Evolutionary conservation across 2,113 vertebrate genomes (phyloP).

Genomic region (Melanerpes formicivorus): DNA sequence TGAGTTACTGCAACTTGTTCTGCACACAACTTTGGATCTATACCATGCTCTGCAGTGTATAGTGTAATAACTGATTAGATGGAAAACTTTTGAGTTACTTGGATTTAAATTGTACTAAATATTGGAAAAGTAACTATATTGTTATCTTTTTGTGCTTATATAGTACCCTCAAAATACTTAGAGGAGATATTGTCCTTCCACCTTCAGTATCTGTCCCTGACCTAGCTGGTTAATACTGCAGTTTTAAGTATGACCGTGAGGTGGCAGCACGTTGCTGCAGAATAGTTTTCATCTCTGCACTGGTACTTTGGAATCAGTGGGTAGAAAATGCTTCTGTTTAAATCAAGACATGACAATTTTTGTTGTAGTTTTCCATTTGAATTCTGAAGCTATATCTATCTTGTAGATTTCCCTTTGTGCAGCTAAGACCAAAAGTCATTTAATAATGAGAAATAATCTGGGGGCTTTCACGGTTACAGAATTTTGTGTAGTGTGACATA

Average conservation of each 20-base stretch:
- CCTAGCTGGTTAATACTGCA: not conserved
- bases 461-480: not conserved
- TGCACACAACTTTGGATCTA: not conserved
- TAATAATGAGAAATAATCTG: not conserved
- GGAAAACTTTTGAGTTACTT: not conserved
- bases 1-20: not conserved
- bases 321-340: not conserved
- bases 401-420: not conserved
- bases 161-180: not conserved
- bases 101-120: not conserved
- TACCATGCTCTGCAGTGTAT: not conserved
- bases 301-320: not conserved
- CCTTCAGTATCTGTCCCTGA: not conserved
- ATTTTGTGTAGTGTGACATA: not conserved
- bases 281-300: not conserved
- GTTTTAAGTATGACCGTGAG: constrained; percentile 22
- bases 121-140: not conserved
- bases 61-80: not conserved
- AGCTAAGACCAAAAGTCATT: not conserved
- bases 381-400: not conserved
- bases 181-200: not conserved
- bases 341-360: not conserved
- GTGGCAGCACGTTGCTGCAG: constrained; percentile 49
- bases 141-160: not conserved
- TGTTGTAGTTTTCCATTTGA: not conserved